Conservation (phyloP, 2,888 invertebrate species). For the Chymomyza procnemis region DNA sequence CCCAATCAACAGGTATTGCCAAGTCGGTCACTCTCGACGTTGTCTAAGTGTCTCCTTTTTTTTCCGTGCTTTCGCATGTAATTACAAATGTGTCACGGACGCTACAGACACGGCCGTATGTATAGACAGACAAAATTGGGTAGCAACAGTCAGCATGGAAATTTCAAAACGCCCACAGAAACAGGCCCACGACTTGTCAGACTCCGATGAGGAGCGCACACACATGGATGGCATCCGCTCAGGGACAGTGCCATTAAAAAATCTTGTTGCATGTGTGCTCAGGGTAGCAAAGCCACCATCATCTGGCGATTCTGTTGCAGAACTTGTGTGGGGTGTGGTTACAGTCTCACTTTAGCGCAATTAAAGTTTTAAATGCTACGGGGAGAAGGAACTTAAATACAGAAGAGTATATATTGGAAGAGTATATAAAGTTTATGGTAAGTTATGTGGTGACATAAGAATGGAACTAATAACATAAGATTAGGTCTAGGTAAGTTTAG, state of each 20-base stretch:
- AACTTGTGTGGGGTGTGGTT: conserved; percentile 11
- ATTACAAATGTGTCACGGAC: conserved; percentile 11
- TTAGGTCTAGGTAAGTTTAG: no score
- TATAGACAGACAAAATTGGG: conserved; percentile 10
- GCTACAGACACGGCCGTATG: neutral
- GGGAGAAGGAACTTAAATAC: conserved; percentile 27
- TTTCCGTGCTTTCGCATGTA: neutral
- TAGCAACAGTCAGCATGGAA: conserved; percentile 1
- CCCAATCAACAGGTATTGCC: no score
- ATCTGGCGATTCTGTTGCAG: conserved; percentile 34
- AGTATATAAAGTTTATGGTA: no score
- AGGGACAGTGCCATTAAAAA: conserved; percentile 44
- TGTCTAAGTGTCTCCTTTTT: neutral
- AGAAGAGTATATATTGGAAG: neutral
- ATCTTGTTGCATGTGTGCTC: conserved; percentile 40
- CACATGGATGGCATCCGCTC: neutral
- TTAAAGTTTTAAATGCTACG: conserved; percentile 55
- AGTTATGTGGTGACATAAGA: no score
- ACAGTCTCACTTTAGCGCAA: conserved; percentile 50
- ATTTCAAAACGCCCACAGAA: conserved; percentile 31
- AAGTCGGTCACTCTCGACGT: no score
- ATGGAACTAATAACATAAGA: no score
- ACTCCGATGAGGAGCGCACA: neutral
- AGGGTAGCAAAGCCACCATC: conserved; percentile 18
- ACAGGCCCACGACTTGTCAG: conserved; percentile 9